Conservation (phyloP, 2,888 invertebrate genomes). For the Apamea monoglypha region DNA sequence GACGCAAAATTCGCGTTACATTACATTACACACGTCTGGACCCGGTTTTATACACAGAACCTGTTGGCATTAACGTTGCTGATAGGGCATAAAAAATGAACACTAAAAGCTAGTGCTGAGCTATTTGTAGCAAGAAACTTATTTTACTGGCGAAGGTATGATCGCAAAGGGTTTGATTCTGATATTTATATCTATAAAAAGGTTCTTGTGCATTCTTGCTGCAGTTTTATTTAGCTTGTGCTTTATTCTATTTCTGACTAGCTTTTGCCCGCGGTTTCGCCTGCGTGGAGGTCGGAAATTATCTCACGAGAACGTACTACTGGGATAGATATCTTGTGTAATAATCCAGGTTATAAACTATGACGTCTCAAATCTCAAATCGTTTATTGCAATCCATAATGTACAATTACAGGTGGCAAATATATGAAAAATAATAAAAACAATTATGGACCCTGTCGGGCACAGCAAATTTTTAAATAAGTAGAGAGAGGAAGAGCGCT, state of each 20-base stretch:
- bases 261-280: not conserved
- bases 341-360: not conserved
- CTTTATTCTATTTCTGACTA: not conserved
- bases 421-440: no score
- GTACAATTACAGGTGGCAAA: no score
- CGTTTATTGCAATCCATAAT: no score
- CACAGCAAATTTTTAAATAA: no score
- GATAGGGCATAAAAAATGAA: conserved; percentile 46
- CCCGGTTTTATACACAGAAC: conserved; percentile 8
- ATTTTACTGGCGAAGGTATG: conserved; percentile 20
- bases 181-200: conserved; percentile 1
- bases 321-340: not conserved
- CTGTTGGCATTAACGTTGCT: conserved; percentile 24
- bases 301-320: not conserved
- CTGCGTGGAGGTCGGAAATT: not conserved
- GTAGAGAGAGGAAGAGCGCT: no score
- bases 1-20: not conserved
- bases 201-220: not conserved
- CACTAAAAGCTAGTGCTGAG: conserved; percentile 8
- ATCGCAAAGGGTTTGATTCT: not conserved
- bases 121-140: conserved; percentile 24
- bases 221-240: not conserved
- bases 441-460: no score
- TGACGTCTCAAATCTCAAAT: no score
- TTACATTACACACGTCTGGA: not conserved